Percentiles rank a stretch among this genome's conserved stretches.
Conservation (phyloP, 2,113 vertebrate species). For the Emydocephalus ijimae region DNA sequence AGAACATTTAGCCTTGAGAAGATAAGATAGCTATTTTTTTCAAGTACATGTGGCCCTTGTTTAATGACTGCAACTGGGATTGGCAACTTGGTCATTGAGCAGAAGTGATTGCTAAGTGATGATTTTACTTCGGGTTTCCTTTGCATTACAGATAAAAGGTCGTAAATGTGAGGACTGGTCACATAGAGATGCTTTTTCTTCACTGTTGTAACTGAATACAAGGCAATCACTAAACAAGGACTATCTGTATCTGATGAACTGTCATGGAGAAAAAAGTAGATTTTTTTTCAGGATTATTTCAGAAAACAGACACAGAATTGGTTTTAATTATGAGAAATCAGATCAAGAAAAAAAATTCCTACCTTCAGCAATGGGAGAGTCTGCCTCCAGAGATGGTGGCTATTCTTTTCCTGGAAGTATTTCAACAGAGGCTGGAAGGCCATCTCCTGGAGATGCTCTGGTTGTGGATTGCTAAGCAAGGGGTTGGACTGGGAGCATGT, state of each 20-base stretch:
- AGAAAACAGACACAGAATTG: not conserved
- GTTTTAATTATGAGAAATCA: not conserved
- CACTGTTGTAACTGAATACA: not conserved
- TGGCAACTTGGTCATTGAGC: not conserved
- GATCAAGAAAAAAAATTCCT: not conserved
- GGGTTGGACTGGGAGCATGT: not conserved
- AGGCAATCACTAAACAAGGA: not conserved
- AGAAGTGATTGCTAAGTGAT: not conserved
- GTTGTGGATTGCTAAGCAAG: not conserved
- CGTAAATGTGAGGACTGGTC: not conserved
- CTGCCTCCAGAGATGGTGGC: not conserved
- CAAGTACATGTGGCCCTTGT: not conserved
- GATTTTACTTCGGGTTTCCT: not conserved
- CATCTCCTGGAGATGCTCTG: not conserved
- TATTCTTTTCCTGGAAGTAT: not conserved
- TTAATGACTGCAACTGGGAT: not conserved
- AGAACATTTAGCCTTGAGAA: not conserved
- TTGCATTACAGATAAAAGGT: not conserved
- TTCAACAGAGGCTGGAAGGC: not conserved
- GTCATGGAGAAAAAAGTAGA: not conserved
- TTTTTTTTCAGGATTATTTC: not conserved
- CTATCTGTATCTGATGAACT: not conserved
- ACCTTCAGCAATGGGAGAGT: not conserved
- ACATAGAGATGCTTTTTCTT: not conserved
- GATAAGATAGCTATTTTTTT: not conserved